Percentiles rank a stretch among this genome's conserved stretches.
Evolutionary conservation across 2,888 invertebrate genomes (phyloP).

Genomic region (Colletes collaris): DNA sequence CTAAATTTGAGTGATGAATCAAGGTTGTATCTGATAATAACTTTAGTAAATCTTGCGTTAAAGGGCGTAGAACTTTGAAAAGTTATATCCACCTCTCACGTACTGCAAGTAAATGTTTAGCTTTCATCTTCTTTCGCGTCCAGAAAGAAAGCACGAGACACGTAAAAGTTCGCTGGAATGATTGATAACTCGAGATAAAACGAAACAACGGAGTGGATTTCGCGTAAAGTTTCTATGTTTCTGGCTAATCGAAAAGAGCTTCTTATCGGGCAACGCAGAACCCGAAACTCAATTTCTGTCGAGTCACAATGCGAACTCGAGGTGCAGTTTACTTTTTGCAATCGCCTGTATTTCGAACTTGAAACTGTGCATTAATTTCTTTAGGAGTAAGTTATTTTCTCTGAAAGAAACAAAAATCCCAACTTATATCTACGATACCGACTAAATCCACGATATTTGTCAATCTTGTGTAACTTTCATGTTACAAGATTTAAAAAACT

Average conservation of each 20-base stretch:
- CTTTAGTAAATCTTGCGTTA: constrained; percentile 23
- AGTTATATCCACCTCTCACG: neutral
- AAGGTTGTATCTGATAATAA: neutral
- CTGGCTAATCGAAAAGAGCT: constrained; percentile 39
- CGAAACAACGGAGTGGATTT: constrained; percentile 36
- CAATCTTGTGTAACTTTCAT: no score
- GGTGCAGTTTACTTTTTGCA: neutral
- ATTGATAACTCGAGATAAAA: constrained; percentile 40
- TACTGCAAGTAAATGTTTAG: constrained; percentile 31
- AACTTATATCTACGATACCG: no score
- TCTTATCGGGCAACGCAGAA: constrained; percentile 25
- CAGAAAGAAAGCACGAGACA: constrained; percentile 33
- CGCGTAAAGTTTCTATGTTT: constrained; percentile 36
- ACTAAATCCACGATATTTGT: no score
- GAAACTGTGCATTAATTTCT: no score
- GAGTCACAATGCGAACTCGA: neutral
- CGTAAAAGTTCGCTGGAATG: constrained; percentile 29
- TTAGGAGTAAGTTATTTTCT: no score
- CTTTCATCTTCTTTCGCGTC: constrained; percentile 34
- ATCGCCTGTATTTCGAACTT: neutral
- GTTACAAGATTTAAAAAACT: no score
- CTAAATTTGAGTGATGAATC: constrained; percentile 16
- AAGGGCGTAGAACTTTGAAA: neutral
- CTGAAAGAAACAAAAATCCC: no score
- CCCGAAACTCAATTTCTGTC: constrained; percentile 37